phyloP scores from a whole-genome alignment of 2,797 vertebrate species.

The Parauchenoglanis ngamensis region DNA sequence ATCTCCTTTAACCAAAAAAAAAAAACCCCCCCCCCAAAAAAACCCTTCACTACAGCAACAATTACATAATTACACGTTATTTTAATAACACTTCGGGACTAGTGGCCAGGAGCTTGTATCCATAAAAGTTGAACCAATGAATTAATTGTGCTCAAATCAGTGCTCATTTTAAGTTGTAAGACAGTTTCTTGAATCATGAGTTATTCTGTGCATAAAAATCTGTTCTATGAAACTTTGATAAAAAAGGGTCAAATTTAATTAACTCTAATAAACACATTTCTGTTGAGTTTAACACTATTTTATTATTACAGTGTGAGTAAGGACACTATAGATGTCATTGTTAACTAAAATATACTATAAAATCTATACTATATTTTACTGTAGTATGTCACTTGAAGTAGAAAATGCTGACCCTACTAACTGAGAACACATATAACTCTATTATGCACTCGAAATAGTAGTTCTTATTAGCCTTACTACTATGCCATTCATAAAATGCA shows the following conservation, averaged over 20 bases:
- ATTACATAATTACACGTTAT: background rate
- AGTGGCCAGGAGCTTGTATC: too few species aligned
- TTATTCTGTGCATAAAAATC: background rate
- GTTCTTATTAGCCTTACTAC: background rate
- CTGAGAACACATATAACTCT: background rate
- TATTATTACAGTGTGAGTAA: background rate
- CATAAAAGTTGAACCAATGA: background rate
- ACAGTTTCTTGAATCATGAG: background rate
- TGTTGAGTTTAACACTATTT: background rate
- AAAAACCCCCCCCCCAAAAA: background rate
- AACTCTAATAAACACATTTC: background rate
- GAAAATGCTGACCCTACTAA: background rate
- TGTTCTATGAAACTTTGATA: background rate
- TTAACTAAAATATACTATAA: background rate
- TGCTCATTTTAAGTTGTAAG: background rate
- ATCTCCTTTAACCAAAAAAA: background rate
- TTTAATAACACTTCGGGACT: too few species aligned
- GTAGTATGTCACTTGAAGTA: background rate
- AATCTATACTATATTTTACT: background rate
- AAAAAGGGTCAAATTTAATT: background rate
- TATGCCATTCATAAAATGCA: conserved; percentile 3
- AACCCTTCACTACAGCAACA: background rate
- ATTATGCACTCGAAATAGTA: background rate
- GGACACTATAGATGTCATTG: background rate
- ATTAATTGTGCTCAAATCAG: background rate